phyloP scores from a whole-genome alignment of 2,113 vertebrate genomes.

The Hypomesus transpacificus region DNA sequence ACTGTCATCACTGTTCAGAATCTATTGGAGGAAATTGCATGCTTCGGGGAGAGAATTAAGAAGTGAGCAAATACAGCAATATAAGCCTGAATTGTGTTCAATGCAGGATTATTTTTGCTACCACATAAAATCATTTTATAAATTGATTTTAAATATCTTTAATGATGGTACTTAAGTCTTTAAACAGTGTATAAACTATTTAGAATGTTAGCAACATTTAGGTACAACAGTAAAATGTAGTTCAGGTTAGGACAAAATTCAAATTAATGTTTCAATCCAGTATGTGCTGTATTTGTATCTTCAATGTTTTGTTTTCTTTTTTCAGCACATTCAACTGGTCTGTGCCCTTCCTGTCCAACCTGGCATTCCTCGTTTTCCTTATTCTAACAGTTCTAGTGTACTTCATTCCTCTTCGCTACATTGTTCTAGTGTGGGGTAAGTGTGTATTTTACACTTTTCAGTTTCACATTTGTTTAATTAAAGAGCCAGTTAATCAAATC shows the following conservation, averaged over 20 bases:
- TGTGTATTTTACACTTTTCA: slow-evolving; percentile 41
- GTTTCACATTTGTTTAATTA: slow-evolving; percentile 60
- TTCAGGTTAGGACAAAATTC: too few relatives aligned
- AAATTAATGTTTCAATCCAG: neutral
- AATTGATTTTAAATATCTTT: neutral
- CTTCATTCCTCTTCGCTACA: slow-evolving; percentile 86
- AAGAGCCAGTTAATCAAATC: slow-evolving; percentile 17
- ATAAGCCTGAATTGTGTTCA: neutral
- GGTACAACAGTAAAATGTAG: too few relatives aligned
- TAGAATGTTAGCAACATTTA: too few relatives aligned
- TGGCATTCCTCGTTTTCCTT: slow-evolving; percentile 83
- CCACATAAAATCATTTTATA: neutral
- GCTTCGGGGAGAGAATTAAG: slow-evolving; percentile 92
- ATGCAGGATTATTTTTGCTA: too few relatives aligned
- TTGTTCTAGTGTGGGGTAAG: slow-evolving; percentile 96
- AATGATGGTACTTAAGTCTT: too few relatives aligned
- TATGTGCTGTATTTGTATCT: neutral
- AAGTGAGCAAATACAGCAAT: slow-evolving; percentile 76
- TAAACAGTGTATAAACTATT: too few relatives aligned
- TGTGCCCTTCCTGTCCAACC: slow-evolving; percentile 85
- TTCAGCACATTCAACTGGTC: slow-evolving; percentile 96
- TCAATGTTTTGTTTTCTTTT: slow-evolving; percentile 22
- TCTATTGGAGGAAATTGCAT: slow-evolving; percentile 84
- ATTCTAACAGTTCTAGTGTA: slow-evolving; percentile 77
- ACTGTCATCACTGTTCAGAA: slow-evolving; percentile 88